phyloP scores from a whole-genome alignment of 2,113 vertebrate species.

The Tinamus guttatus region DNA sequence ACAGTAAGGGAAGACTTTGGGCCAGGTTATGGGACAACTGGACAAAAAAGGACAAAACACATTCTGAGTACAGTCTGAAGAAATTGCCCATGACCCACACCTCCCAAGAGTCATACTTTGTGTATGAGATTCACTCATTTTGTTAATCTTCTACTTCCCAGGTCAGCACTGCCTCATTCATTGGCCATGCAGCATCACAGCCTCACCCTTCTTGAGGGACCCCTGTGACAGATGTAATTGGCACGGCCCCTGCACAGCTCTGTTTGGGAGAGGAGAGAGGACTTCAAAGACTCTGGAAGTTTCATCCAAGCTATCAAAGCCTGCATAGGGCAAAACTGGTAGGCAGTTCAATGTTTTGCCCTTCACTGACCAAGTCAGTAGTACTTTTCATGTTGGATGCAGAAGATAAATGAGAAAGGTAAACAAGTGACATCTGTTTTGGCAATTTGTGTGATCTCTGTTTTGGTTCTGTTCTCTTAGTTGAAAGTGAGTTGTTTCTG shows the following conservation, averaged over 20 bases:
- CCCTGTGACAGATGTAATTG: rapidly evolving
- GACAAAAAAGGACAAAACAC: background rate
- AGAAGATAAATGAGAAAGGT: background rate
- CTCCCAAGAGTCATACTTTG: background rate
- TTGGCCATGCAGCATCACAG: background rate
- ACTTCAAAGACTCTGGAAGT: background rate
- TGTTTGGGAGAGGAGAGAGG: background rate
- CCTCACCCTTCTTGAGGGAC: background rate
- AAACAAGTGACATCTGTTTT: background rate
- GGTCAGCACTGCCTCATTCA: background rate
- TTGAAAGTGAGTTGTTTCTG: background rate
- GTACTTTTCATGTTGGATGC: background rate
- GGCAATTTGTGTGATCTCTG: background rate
- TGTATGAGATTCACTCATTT: background rate
- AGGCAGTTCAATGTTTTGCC: background rate
- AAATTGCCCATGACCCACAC: background rate
- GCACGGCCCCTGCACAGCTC: background rate
- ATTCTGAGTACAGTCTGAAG: background rate
- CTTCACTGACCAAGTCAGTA: background rate
- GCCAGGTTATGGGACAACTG: background rate
- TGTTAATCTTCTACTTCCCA: background rate
- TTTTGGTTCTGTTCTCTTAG: background rate
- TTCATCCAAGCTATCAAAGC: background rate
- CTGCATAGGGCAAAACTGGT: background rate
- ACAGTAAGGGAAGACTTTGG: background rate